A percentile compares a stretch with the other conserved stretches of the same genome.
phyloP scores from a whole-genome alignment of 2,888 invertebrate species.

The Zaprionus lineosus region DNA sequence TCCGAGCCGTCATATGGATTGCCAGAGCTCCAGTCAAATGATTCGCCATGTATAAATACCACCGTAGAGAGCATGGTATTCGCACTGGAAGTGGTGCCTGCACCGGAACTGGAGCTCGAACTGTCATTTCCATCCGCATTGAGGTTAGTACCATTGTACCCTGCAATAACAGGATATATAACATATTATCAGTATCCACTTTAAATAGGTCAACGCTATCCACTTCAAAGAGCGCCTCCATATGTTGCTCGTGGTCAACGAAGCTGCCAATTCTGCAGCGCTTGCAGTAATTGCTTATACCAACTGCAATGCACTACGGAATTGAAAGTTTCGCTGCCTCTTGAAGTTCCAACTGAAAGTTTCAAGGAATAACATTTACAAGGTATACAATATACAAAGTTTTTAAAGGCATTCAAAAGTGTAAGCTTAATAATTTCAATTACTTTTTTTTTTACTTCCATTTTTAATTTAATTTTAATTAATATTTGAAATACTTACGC shows the following conservation, averaged over 20 bases:
- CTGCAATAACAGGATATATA: constrained; percentile 1
- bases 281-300: constrained; percentile 90
- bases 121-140: constrained; percentile 13
- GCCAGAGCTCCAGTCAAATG: constrained; percentile 98
- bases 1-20: constrained; percentile 98
- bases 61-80: constrained; percentile 87
- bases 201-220: neutral
- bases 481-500: constrained; percentile 78
- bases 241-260: constrained; percentile 68
- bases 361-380: no score
- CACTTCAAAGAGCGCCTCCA: neutral
- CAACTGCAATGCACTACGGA: constrained; percentile 99
- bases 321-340: constrained; percentile 86
- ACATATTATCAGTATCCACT: neutral
- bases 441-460: no score
- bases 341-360: neutral
- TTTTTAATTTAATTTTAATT: no score
- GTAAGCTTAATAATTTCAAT: no score
- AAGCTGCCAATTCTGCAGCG: constrained; percentile 96
- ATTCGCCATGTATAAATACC: constrained; percentile 96
- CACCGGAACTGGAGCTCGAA: constrained; percentile 3
- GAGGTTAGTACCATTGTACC: constrained; percentile 1
- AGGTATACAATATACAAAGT: no score
- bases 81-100: constrained; percentile 10
- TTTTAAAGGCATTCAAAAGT: no score